Conservation (phyloP, 2,113 vertebrate species). For the Agelaius phoeniceus region DNA sequence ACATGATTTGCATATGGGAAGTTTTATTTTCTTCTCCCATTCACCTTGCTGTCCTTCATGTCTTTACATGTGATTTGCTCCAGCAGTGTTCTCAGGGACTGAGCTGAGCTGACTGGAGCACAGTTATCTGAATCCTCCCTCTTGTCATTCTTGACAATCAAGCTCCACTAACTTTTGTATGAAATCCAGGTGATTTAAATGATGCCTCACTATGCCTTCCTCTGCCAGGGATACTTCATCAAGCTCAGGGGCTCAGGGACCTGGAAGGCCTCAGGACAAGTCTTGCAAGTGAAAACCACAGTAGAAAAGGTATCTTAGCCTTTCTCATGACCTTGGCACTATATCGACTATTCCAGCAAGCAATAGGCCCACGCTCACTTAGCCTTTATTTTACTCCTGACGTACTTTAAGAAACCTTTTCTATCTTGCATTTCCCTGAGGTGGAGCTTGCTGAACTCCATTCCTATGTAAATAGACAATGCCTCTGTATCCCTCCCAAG, state of each 20-base stretch:
- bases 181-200: background rate
- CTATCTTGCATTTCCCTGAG: background rate
- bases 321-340: background rate
- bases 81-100: background rate
- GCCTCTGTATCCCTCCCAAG: background rate
- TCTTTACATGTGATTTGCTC: background rate
- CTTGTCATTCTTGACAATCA: background rate
- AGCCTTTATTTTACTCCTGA: background rate
- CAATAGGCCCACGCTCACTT: background rate
- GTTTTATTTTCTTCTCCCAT: background rate
- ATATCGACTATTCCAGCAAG: accelerated
- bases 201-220: background rate
- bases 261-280: background rate
- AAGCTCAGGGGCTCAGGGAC: background rate
- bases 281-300: background rate
- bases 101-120: background rate
- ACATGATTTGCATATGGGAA: background rate
- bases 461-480: background rate
- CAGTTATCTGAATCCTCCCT: background rate
- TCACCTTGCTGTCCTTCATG: background rate
- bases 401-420: background rate
- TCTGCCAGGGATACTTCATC: background rate
- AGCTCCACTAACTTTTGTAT: background rate
- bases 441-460: background rate
- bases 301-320: background rate